Base-by-base conservation (phyloP, 1,140 invertebrate species). In the Musca domestica region DNA sequence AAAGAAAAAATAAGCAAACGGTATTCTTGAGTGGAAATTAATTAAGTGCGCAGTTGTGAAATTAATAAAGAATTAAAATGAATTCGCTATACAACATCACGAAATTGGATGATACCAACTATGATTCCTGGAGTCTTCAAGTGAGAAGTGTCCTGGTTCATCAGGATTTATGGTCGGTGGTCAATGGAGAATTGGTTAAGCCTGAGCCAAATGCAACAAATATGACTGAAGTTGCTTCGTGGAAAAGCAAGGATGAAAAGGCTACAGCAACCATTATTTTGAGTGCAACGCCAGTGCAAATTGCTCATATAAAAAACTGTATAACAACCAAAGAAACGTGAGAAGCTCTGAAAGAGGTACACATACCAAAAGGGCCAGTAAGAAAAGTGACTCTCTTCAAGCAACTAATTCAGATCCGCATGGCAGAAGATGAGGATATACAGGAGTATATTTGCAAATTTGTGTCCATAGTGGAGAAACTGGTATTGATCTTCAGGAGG, bases 381-480 rank as follows among this genome's bases (percentile, higher is more conserved):
- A 20, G 63, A 15, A 64, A 64, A 23, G 63, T 48, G 6, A 25
- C 63, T 0, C 12, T 64, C 2, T 48, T 64, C 9, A 64, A 49
- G 19, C 34, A 64, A 48, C 19, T 64, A 2, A 48, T 64, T 3
- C n/a, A 48, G 1, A 20, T 47, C 2, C n/a, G 22, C 10, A 64
- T 64, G 63, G 46, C 3, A n/a, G 41, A 64, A 0, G 22, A 48
- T 64, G 63, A 25, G 3, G 14, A 22, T 14, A 14, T 64, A 2
- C 41, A 19, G 19, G 9, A 48, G 6, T 48, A 47, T 27, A 14
- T 64, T 1, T 19, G 4, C 15, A 41, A 47, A 9, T 64, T 64
- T 25, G 15, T 22, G 9, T 9, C 17, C 2, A 25, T 48, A 2
- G 68, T 69, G 19, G 68, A 69, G 68, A 69, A 14, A 69, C 56